Percentiles rank a stretch among this genome's conserved stretches.
phyloP scores from a whole-genome alignment of 2,113 vertebrate genomes.

The Ibidorhyncha struthersii region DNA sequence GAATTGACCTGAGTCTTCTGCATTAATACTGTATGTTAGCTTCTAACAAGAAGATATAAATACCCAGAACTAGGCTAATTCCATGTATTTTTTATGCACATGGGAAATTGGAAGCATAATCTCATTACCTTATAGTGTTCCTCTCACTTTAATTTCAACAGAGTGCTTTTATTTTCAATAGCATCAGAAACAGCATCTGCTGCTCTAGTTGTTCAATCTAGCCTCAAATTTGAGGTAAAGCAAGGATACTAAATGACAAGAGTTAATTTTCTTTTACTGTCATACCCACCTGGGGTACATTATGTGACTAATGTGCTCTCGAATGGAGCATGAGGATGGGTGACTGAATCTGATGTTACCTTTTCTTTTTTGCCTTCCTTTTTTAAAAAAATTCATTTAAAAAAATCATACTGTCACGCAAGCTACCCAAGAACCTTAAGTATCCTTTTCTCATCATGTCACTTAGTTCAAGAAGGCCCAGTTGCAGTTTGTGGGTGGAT shows the following conservation, averaged over 20 bases:
- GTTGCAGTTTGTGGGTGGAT: neutral
- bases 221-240: neutral
- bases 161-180: neutral
- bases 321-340: neutral
- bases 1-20: neutral
- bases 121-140: neutral
- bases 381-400: neutral
- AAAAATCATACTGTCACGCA: neutral
- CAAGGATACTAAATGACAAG: neutral
- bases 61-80: neutral
- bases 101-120: neutral
- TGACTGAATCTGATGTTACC: neutral
- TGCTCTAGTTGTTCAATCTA: neutral
- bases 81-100: neutral
- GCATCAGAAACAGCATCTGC: neutral
- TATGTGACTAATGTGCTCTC: neutral
- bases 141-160: neutral
- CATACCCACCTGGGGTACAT: neutral
- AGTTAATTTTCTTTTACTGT: constrained; percentile 3
- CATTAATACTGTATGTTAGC: neutral
- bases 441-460: neutral
- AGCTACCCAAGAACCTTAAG: neutral
- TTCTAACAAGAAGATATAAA: neutral
- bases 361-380: neutral
- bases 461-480: neutral